These are phyloP conservation scores for Napeogenes sylphis DNA, from an alignment of 2,888 invertebrate species.

Conservation along the genomic window DNA sequence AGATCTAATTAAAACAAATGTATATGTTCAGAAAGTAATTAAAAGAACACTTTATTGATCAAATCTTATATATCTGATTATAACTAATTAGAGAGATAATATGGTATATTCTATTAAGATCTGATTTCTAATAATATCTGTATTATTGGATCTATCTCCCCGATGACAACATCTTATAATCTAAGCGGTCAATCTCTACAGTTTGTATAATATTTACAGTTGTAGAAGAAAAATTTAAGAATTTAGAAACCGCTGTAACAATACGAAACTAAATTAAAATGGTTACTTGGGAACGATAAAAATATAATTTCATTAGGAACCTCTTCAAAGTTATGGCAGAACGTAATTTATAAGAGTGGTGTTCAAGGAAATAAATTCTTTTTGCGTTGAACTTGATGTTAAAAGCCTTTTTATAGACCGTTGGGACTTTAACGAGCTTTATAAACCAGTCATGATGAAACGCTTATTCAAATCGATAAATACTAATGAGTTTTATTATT, in stretches of 20 bases:
- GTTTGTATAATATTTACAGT: no score
- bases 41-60: no score
- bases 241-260: slow-evolving; percentile 3
- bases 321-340: slow-evolving; percentile 29
- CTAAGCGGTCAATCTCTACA: no score
- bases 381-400: slow-evolving; percentile 23
- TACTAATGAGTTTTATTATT: not conserved
- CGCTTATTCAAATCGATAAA: slow-evolving; percentile 1
- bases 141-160: no score
- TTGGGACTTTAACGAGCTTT: slow-evolving; percentile 15
- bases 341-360: slow-evolving; percentile 30
- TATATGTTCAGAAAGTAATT: no score
- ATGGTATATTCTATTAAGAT: no score
- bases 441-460: slow-evolving; percentile 13
- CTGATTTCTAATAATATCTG: no score
- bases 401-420: slow-evolving; percentile 24
- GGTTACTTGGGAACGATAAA: slow-evolving; percentile 25
- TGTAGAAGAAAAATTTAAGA: slow-evolving; percentile 10
- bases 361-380: slow-evolving; percentile 29
- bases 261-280: slow-evolving; percentile 23
- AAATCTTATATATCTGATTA: no score
- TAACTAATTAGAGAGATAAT: no score
- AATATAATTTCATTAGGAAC: slow-evolving; percentile 30
- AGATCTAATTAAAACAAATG: no score
- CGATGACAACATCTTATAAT: no score